phyloP scores from a whole-genome alignment of 2,888 invertebrate genomes.

The Marronus borbonicus region DNA sequence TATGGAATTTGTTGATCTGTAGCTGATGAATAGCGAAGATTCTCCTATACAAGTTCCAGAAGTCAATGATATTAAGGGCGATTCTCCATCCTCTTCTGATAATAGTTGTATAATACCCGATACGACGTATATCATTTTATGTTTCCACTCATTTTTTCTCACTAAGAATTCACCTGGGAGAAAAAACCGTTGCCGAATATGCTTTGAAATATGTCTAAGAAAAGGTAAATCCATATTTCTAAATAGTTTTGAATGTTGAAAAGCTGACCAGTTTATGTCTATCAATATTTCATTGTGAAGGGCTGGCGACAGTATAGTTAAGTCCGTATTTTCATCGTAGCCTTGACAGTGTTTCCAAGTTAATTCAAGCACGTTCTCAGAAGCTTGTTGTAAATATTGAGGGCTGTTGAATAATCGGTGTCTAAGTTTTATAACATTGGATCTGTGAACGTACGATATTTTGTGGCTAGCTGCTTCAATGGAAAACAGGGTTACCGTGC shows the following conservation, averaged over 20 bases:
- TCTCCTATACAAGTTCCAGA: constrained; percentile 73
- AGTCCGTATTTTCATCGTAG: constrained; percentile 37
- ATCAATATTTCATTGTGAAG: constrained; percentile 46
- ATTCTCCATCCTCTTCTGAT: constrained; percentile 73
- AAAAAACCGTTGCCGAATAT: constrained; percentile 73
- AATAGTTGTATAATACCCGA: constrained; percentile 72
- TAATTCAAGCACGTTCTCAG: constrained; percentile 31
- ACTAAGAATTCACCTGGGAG: constrained; percentile 73
- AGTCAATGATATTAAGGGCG: constrained; percentile 73
- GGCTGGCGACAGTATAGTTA: constrained; percentile 38
- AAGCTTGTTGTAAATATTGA: constrained; percentile 34
- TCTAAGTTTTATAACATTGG: constrained; percentile 26
- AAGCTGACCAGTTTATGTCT: constrained; percentile 50
- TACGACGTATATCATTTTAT: constrained; percentile 71
- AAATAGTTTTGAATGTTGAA: constrained; percentile 51
- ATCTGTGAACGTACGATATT: constrained; percentile 28
- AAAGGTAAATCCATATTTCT: constrained; percentile 66
- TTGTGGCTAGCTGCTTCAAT: constrained; percentile 25
- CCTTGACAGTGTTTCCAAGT: constrained; percentile 49
- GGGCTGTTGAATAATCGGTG: constrained; percentile 35
- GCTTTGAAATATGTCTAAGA: constrained; percentile 71
- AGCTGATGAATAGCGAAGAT: constrained; percentile 68
- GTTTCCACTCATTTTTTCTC: constrained; percentile 72
- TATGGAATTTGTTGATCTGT: constrained; percentile 47
- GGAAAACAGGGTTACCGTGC: constrained; percentile 24